phyloP scores from a whole-genome alignment of 64 coral and sea anemone genomes.

The Stichodactyla mertensii region DNA sequence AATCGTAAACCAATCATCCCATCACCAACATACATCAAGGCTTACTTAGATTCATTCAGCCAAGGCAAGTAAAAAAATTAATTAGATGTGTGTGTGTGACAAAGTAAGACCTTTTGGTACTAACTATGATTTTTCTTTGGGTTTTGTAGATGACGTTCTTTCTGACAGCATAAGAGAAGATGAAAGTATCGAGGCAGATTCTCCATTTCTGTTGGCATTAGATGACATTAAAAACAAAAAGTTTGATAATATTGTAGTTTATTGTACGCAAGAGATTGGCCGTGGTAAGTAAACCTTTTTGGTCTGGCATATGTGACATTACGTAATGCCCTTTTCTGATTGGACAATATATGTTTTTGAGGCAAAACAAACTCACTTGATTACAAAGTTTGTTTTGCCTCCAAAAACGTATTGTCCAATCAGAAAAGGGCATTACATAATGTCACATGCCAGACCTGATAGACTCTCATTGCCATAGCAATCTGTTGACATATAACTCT shows the following conservation, averaged over 20 bases:
- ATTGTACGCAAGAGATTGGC: constrained; percentile 80
- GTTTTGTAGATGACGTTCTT: constrained; percentile 46
- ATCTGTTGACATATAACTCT: not conserved
- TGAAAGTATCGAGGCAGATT: constrained; percentile 50
- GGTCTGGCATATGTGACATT: too few species aligned
- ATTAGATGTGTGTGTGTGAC: too few species aligned
- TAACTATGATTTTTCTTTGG: not conserved
- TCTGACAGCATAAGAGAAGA: constrained; percentile 32
- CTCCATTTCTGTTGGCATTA: constrained; percentile 71
- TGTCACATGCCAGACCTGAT: too few species aligned
- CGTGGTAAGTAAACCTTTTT: constrained; percentile 40
- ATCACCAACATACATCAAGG: constrained; percentile 78
- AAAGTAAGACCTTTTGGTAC: not conserved
- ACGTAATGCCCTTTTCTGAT: too few species aligned
- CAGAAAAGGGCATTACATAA: not conserved
- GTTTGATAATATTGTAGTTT: constrained; percentile 71
- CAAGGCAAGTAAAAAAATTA: constrained; percentile 56
- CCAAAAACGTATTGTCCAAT: too few species aligned
- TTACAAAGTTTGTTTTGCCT: too few species aligned
- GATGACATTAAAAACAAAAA: constrained; percentile 67
- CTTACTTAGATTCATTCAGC: constrained; percentile 88
- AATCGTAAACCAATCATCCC: constrained; percentile 62
- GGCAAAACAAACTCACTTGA: too few species aligned
- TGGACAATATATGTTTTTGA: too few species aligned
- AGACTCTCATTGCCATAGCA: too few species aligned